Evolutionary conservation across 2,797 vertebrate genomes (phyloP), one percentile per base, ranked within the genome.

Genomic region (Sus cebifrons): DNA sequence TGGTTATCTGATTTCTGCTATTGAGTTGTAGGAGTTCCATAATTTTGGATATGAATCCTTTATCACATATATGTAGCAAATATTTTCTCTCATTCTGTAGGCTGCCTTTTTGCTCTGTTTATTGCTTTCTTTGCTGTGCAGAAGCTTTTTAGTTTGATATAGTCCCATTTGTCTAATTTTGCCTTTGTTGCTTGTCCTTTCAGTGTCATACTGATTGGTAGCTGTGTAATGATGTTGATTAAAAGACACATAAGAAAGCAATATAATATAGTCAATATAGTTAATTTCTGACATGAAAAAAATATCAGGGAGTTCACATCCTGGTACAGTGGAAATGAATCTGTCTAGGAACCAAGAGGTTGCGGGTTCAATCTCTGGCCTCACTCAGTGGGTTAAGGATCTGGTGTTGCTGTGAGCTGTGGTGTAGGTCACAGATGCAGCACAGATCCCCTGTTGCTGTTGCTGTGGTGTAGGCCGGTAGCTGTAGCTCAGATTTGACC

Each of bases 241-340:
- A 81, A 91, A 89, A 68, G 11, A 73, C 18, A 89, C 10, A n/a
- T 18, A 36, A 62, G 29, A 27, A 95, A 96, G 27, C 13, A 73
- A 21, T n/a, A 21, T 7, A 67, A 52, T 49, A 10, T 49, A 49
- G 44, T 49, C 44, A 49, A 49, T 49, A 73, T 11, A 40, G 23
- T 70, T 64, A 27, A 7, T 56, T 36, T 77, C 25, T 86, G 17
- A n/a, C 49, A 25, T 40, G 3, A 54, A 77, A 94, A 29, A 86
- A 29, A 23, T 2, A 21, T 52, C n/a, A 74, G 44, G 44, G 44
- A 49, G 44, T 49, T 49, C 44, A 6, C 9, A 10, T 49, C 44
- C 6, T 49, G 44, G 44, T 49, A 10, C 44, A 10, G 44, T 49
- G 44, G 44, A 49, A 49, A 49, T 10, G 44, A 49, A 49, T 49